Evolutionary conservation across 1,140 invertebrate genomes (phyloP).

Genomic region (Colletes latitarsis): DNA sequence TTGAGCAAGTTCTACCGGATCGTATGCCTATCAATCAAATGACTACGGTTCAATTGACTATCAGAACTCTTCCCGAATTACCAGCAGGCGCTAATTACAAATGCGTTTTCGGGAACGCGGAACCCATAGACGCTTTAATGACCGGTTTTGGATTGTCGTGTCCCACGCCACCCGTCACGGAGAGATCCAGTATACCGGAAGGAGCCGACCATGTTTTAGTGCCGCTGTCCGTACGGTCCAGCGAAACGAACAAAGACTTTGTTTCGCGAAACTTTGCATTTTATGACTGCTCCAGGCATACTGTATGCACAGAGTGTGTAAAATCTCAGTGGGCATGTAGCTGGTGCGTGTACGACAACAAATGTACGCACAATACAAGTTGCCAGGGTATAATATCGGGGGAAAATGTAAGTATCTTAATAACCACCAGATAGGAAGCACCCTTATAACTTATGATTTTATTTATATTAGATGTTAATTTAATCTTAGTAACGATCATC

Average conservation of each 20-base stretch:
- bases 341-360: conserved; percentile 98
- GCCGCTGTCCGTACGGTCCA: conserved; percentile 94
- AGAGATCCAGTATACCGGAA: conserved; percentile 89
- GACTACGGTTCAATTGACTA: conserved; percentile 92
- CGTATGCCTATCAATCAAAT: conserved; percentile 93
- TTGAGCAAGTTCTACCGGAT: conserved; percentile 95
- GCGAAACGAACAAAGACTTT: conserved; percentile 97
- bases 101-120: conserved; percentile 93
- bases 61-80: conserved; percentile 93
- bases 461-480: too few species aligned
- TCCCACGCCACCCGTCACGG: conserved; percentile 89
- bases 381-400: conserved; percentile 92
- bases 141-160: conserved; percentile 91
- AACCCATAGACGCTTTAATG: conserved; percentile 92
- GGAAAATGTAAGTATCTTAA: conserved; percentile 85
- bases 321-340: conserved; percentile 95
- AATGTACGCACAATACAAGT: conserved; percentile 93
- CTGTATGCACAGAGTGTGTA: conserved; percentile 92
- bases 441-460: too few species aligned
- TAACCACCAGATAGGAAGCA: neutral
- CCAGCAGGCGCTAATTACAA: conserved; percentile 95
- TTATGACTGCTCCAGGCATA: conserved; percentile 95
- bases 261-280: conserved; percentile 96
- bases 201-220: conserved; percentile 94
- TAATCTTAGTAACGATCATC: too few species aligned